phyloP scores from a whole-genome alignment of 2,797 vertebrate genomes.

The Erpetoichthys calabaricus region DNA sequence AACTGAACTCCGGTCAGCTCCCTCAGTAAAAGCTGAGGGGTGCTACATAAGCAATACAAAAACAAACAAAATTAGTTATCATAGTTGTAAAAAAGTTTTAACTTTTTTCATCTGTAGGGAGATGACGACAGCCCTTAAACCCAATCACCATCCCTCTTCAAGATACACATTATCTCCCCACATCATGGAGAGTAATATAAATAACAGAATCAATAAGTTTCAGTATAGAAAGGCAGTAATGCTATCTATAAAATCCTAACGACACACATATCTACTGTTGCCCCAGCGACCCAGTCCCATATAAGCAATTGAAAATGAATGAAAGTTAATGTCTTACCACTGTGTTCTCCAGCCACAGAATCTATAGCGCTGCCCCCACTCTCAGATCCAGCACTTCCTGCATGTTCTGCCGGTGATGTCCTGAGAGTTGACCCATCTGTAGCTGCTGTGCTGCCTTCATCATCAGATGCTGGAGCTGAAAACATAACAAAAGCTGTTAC shows the following conservation, averaged over 20 bases:
- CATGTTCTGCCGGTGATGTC: constrained; percentile 93
- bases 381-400: constrained; percentile 93
- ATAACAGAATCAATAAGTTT: no score
- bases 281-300: not conserved
- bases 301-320: not conserved
- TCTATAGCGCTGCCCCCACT: constrained; percentile 94
- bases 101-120: no score
- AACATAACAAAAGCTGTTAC: constrained; percentile 92
- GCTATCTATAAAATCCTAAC: no score
- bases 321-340: constrained; percentile 54
- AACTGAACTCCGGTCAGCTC: no score
- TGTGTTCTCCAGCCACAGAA: constrained; percentile 94
- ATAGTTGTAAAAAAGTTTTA: no score
- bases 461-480: constrained; percentile 97
- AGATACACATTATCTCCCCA: constrained; percentile 3
- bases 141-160: not conserved
- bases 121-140: no score
- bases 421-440: constrained; percentile 93
- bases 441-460: constrained; percentile 95
- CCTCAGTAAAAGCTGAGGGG: no score
- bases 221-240: no score
- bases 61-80: no score
- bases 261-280: constrained; percentile 2
- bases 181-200: no score
- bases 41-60: no score